Percentiles rank a stretch among this genome's conserved stretches.
Evolutionary conservation across 2,888 invertebrate genomes (phyloP).

Genomic region (Neocrepidodera transversa): DNA sequence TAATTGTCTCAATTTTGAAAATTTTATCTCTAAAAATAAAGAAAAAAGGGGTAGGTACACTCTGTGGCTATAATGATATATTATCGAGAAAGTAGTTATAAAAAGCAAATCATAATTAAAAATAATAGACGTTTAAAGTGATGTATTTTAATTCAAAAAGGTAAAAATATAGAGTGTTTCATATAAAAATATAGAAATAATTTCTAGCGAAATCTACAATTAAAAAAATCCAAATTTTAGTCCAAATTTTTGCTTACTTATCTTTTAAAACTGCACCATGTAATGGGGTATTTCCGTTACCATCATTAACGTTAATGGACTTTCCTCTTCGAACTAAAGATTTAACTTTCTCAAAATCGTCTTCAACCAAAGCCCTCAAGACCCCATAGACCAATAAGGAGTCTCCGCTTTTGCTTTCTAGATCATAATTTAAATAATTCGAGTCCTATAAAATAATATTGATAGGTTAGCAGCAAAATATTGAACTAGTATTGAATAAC

Average conservation of each 20-base stretch:
- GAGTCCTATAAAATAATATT: slow-evolving; percentile 25
- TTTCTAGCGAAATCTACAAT: no score
- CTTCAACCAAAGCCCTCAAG: slow-evolving; percentile 41
- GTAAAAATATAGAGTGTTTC: no score
- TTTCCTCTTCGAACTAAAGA: slow-evolving; percentile 38
- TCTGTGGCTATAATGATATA: no score
- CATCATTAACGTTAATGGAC: slow-evolving; percentile 46
- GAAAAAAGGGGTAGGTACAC: no score
- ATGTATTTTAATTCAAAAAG: no score
- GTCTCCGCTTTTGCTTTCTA: slow-evolving; percentile 35
- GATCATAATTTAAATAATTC: slow-evolving; percentile 27
- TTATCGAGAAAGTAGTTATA: no score
- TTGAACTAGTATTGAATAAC: neutral
- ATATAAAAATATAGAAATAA: no score
- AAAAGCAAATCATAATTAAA: no score
- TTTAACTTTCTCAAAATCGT: slow-evolving; percentile 42
- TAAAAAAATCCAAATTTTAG: no score
- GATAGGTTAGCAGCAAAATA: neutral
- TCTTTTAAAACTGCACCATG: slow-evolving; percentile 46
- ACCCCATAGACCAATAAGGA: slow-evolving; percentile 40
- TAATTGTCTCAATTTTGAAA: no score
- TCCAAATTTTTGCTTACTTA: slow-evolving; percentile 46
- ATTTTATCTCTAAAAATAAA: no score
- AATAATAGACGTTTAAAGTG: no score
- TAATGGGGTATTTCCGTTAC: slow-evolving; percentile 48